Percentiles rank a stretch among this genome's conserved stretches.
These are phyloP conservation scores for Cuculus canorus DNA, from an alignment of 2,797 vertebrate species.

Conservation along the genomic window DNA sequence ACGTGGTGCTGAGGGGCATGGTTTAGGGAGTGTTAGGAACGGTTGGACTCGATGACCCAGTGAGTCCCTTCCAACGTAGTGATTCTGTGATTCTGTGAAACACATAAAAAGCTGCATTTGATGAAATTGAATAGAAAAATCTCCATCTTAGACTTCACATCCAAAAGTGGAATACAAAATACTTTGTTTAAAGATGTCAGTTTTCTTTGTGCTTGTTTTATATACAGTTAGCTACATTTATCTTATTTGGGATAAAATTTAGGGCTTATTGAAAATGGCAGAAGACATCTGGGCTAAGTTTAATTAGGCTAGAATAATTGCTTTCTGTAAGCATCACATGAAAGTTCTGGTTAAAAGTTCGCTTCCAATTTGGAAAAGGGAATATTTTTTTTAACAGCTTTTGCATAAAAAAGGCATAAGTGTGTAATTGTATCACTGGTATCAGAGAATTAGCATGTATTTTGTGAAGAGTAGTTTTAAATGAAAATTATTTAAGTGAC, in stretches of 20 bases:
- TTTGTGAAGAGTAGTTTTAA: not conserved
- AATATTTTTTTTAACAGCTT: not conserved
- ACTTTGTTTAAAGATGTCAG: not conserved
- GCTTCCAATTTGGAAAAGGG: not conserved
- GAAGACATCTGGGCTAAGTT: not conserved
- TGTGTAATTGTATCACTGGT: not conserved
- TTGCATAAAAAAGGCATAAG: not conserved
- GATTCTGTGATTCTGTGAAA: too few species aligned
- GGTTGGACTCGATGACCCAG: too few species aligned
- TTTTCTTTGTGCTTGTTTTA: not conserved
- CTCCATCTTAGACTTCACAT: not conserved
- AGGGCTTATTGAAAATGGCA: not conserved
- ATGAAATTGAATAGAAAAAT: not conserved
- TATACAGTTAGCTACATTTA: not conserved
- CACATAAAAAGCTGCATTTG: not conserved
- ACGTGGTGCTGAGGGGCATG: too few species aligned
- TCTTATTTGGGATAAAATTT: not conserved
- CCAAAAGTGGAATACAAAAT: not conserved
- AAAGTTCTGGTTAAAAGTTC: not conserved
- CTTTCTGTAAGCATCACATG: not conserved
- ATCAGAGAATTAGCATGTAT: not conserved
- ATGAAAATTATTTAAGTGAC: not conserved
- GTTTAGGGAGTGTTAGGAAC: too few species aligned
- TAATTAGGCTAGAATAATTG: not conserved
- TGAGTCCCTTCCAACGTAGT: too few species aligned